These are phyloP conservation scores for Pseudopodoces humilis DNA, from an alignment of 2,113 vertebrate species.

Conservation along the genomic window DNA sequence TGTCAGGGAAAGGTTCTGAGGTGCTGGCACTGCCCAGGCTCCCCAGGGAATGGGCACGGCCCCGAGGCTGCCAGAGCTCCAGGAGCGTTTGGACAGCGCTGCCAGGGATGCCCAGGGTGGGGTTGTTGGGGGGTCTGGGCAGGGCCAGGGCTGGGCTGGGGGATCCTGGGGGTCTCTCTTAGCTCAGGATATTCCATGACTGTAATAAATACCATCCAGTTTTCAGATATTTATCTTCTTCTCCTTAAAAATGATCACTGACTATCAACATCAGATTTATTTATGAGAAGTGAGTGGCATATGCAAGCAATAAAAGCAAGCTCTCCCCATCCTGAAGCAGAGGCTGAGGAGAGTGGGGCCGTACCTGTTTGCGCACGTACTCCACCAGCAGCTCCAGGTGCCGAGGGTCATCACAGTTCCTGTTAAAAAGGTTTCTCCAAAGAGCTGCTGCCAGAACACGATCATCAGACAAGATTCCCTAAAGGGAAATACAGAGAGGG, in stretches of 20 bases:
- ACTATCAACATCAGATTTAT: background rate
- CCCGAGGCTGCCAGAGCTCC: background rate
- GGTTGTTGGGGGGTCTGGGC: background rate
- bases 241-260: background rate
- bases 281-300: background rate
- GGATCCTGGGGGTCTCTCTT: background rate
- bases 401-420: slow-evolving; percentile 87
- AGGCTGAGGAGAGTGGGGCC: background rate
- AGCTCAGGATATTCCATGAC: background rate
- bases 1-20: fast-evolving
- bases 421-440: slow-evolving; percentile 93
- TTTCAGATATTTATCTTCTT: background rate
- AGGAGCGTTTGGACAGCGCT: fast-evolving
- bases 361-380: slow-evolving; percentile 97
- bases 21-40: background rate
- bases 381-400: slow-evolving; percentile 93
- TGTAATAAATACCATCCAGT: background rate
- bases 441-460: slow-evolving; percentile 88
- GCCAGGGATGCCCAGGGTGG: background rate
- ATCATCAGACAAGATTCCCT: slow-evolving; percentile 95
- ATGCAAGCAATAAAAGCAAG: background rate
- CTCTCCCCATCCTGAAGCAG: background rate
- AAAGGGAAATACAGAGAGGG: background rate
- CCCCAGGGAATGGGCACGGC: background rate
- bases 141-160: background rate